These are phyloP conservation scores for Cyaniris semiargus DNA, from an alignment of 2,888 invertebrate genomes.

Conservation along the genomic window DNA sequence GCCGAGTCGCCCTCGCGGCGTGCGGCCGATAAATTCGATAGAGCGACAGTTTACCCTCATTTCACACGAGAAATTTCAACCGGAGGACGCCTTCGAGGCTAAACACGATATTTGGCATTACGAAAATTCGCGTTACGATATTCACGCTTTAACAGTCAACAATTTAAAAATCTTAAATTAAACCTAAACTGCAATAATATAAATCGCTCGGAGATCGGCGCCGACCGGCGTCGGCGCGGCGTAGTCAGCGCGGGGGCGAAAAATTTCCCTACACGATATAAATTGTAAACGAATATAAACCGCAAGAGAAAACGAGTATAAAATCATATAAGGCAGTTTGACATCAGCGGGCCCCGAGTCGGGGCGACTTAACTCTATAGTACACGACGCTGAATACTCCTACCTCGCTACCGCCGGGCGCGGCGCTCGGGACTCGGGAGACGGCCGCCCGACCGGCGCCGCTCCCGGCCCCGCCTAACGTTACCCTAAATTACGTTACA, in stretches of 20 bases:
- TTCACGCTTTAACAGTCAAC: conserved; percentile 49
- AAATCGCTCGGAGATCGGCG: conserved; percentile 14
- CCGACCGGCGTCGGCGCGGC: not conserved
- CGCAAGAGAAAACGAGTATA: conserved; percentile 16
- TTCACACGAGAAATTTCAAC: conserved; percentile 4
- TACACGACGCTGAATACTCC: conserved; percentile 11
- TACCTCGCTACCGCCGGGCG: conserved; percentile 1
- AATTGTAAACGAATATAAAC: conserved; percentile 16
- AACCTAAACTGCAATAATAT: conserved; percentile 50
- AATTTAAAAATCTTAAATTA: conserved; percentile 48
- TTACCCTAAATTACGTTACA: conserved; percentile 39
- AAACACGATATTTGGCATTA: conserved; percentile 61
- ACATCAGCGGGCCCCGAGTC: not conserved
- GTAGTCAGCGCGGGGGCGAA: not conserved
- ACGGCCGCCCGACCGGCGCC: not conserved
- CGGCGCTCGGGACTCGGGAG: not conserved
- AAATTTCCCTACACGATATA: not conserved
- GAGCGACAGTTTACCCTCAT: not conserved
- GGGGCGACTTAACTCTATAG: conserved; percentile 15
- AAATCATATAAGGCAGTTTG: conserved; percentile 15
- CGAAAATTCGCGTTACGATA: conserved; percentile 37
- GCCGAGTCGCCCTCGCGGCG: conserved; percentile 7
- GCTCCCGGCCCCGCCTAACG: conserved; percentile 19
- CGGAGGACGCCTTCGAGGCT: conserved; percentile 31
- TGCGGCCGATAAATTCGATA: conserved; percentile 38